phyloP scores from a whole-genome alignment of 1,140 invertebrate species.

The Forficula auricularia region DNA sequence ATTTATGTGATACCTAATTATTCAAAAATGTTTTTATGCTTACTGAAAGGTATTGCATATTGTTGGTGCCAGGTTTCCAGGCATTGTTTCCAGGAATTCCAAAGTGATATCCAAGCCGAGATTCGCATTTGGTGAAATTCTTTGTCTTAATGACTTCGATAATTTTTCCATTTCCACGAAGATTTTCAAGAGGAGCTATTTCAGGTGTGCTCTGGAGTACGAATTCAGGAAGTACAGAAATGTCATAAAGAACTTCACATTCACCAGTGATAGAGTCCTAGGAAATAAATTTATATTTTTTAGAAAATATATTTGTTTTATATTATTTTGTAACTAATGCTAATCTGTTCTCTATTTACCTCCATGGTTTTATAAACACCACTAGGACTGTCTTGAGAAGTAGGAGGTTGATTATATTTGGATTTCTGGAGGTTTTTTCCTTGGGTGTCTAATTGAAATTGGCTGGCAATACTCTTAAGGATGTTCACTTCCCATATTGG shows the following conservation, averaged over 20 bases:
- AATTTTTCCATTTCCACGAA: constrained; percentile 25
- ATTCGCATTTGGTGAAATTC: constrained; percentile 41
- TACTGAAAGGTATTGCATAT: constrained; percentile 35
- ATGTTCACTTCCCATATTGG: constrained; percentile 44
- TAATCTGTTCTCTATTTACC: constrained; percentile 3
- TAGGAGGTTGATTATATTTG: constrained; percentile 28
- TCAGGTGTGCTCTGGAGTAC: constrained; percentile 27
- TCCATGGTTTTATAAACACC: constrained; percentile 46
- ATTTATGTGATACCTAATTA: no score
- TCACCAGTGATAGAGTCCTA: constrained; percentile 41
- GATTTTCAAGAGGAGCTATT: constrained; percentile 28
- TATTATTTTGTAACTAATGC: no score
- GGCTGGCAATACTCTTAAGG: constrained; percentile 41
- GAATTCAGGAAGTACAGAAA: constrained; percentile 34
- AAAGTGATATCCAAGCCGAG: constrained; percentile 37
- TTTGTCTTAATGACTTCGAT: constrained; percentile 45
- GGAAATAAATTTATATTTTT: no score
- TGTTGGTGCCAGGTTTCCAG: constrained; percentile 33
- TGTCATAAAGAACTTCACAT: constrained; percentile 46
- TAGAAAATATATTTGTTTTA: no score
- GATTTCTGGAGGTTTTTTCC: constrained; percentile 28
- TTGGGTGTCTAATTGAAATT: constrained; percentile 41
- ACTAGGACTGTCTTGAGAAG: constrained; percentile 8
- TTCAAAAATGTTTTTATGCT: no score
- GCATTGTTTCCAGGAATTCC: constrained; percentile 32